These are phyloP conservation scores for Alligator sinensis DNA, from an alignment of 2,113 vertebrate species.

Conservation along the genomic window DNA sequence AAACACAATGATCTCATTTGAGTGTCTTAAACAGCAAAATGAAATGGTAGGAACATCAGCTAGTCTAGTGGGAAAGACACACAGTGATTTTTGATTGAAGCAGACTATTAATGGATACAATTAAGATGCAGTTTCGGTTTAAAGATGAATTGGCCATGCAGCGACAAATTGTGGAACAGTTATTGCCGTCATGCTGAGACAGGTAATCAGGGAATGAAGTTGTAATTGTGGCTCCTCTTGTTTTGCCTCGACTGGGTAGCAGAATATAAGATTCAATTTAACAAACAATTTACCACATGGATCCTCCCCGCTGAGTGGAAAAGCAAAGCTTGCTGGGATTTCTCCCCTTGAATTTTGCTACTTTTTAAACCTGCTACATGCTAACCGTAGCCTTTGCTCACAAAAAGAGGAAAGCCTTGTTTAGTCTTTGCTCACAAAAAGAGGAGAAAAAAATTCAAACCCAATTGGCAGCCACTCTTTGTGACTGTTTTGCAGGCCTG, in stretches of 20 bases:
- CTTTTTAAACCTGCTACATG: slow-evolving; percentile 33
- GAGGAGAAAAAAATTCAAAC: slow-evolving; percentile 36
- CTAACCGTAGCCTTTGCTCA: slow-evolving; percentile 6
- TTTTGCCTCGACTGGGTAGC: slow-evolving; percentile 68
- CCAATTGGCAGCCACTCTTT: background rate
- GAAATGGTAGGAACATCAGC: slow-evolving; percentile 56
- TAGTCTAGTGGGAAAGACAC: slow-evolving; percentile 41
- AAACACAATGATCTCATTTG: slow-evolving; percentile 36
- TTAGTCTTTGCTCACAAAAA: slow-evolving; percentile 8
- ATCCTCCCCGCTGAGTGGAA: slow-evolving; percentile 67
- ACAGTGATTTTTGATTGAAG: slow-evolving; percentile 76
- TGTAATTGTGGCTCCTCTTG: slow-evolving; percentile 74
- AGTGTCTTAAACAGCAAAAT: slow-evolving; percentile 59
- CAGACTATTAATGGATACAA: slow-evolving; percentile 80
- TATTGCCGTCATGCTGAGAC: slow-evolving; percentile 78
- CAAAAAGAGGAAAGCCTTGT: slow-evolving; percentile 1
- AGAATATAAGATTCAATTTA: slow-evolving; percentile 65
- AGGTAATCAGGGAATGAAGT: slow-evolving; percentile 80
- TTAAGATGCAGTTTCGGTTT: slow-evolving; percentile 83
- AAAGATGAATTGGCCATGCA: slow-evolving; percentile 80
- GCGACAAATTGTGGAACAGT: slow-evolving; percentile 78
- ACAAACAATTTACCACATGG: slow-evolving; percentile 71
- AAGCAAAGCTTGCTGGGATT: slow-evolving; percentile 36
- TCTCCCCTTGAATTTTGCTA: slow-evolving; percentile 15
- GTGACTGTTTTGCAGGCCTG: background rate